Base-by-base conservation (phyloP, 2,888 invertebrate genomes). In the Xylota sylvarum region DNA sequence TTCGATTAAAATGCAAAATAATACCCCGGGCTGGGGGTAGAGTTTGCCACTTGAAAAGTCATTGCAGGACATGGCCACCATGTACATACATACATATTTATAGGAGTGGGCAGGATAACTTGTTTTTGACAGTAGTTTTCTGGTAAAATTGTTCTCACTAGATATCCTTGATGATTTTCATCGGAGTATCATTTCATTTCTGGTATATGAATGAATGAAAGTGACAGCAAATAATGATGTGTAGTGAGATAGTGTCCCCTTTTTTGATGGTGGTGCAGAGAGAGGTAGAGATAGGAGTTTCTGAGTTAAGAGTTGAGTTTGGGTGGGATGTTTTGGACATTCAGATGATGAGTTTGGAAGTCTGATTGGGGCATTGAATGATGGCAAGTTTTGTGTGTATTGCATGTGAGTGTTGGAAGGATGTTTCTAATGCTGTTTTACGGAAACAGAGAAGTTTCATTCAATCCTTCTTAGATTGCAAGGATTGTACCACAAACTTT, bases 1-100 rank as follows among this genome's bases (percentile, higher is more conserved):
- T 50, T 73, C 62, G 73, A 60, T 52, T 62, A 73, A 73, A 73
- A 73, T 73, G 62, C 73, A 62, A 73, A 73, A 50, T 62, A 52
- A 52, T 67, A 52, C 67, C 67, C 23, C 27, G 62, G 46, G 56
- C 56, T 23, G 23, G 23, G 23, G 19, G 46, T 17, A 56, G n/a
- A 14, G 23, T 4, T 14, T 52, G 12, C 17, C 40, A 69, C 67
- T 67, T 67, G 37, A 50, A 52, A 67, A 50, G 67, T 67, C 50
- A 35, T 7, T 7, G 10, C 12, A 46, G 43, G n/a, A 43, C 27
- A 27, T 43, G 62, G 46, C 12, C 43, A 64, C 14, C 30, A 43
- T 64, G 12, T 5, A n/a, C 10, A 17, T 7, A 12, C 14, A n/a
- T 40, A 23, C 27, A 23, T 5, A 23, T 23, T 23, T 23, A 23